phyloP scores from a whole-genome alignment of 1,140 invertebrate species.

The Drosophila nigrodunni region DNA sequence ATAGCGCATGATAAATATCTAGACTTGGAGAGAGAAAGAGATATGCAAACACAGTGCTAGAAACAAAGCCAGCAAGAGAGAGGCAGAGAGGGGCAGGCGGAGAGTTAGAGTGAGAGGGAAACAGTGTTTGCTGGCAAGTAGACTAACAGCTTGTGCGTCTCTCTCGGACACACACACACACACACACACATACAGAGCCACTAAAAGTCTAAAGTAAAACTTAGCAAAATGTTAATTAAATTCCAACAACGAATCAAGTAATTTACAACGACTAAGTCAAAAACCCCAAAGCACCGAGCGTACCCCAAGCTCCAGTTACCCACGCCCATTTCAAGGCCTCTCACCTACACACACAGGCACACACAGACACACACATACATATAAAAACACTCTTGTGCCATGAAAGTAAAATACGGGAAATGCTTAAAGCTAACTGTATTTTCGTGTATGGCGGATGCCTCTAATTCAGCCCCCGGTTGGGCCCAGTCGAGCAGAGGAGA shows the following conservation, averaged over 20 bases:
- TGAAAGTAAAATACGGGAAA: conserved; percentile 81
- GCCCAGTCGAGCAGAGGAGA: background rate
- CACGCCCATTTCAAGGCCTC: background rate
- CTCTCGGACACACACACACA: conserved; percentile 11
- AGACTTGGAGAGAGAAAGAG: background rate
- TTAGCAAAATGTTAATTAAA: conserved; percentile 83
- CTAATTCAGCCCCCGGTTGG: conserved; percentile 52
- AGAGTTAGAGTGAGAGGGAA: background rate
- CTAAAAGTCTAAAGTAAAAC: conserved; percentile 81
- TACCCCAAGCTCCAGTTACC: conserved; percentile 17
- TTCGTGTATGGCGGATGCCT: conserved; percentile 75
- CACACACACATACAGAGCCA: conserved; percentile 46
- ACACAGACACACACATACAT: conserved; percentile 19
- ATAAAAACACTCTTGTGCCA: conserved; percentile 37
- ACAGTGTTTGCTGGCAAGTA: conserved; percentile 2
- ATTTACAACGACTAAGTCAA: conserved; percentile 81
- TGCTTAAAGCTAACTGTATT: conserved; percentile 82
- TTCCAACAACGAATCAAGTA: conserved; percentile 83
- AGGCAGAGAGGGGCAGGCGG: conserved; percentile 4
- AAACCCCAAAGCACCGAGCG: conserved; percentile 75
- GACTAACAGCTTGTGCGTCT: conserved; percentile 31
- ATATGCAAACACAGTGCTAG: conserved; percentile 3
- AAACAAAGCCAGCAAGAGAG: conserved; percentile 1
- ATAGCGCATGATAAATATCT: background rate
- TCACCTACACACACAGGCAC: conserved; percentile 23